Evolutionary conservation across 2,797 vertebrate genomes (phyloP), one percentile per base, ranked within the genome.

Genomic region (Arctocebus calabarensis): DNA sequence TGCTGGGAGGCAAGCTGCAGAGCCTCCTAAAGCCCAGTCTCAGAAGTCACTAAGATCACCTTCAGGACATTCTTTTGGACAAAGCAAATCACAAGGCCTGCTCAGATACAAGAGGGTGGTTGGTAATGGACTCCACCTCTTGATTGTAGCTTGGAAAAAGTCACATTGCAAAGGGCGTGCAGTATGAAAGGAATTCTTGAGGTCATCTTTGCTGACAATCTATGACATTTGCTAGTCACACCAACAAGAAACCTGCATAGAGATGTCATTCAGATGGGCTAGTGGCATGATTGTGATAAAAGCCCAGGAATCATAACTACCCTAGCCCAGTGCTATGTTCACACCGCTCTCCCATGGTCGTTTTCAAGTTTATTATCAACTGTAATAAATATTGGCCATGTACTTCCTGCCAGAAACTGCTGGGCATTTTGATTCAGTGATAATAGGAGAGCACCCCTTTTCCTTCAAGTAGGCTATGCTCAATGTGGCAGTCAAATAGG

Each of bases 361-460:
- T 40, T 86, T 93, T 73, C 77, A 90, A 87, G 20, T 93, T 94
- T 37, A 86, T 34, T 32, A 89, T 84, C 34, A 89, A 32, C 43
- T 57, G 40, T 71, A 94, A 7, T 70, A 75, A 73, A n/a, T 66
- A 77, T 1, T 94, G 45, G 22, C 23, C 43, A n/a, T 2, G 5
- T 19, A 23, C 27, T 45, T 1, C 34, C 37, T 57, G 25, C 8
- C 23, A 64, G 43, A 27, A 84, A 82, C 13, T 40, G 2, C 40
- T 86, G 34, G 17, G 4, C 3, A 85, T 75, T 95, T 94, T 74
- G 52, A 78, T 0, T 86, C 23, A 32, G 43, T 83, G 48, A 86
- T 45, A 48, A 45, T 52, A 40, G 82, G 32, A 77, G 64, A 83
- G 22, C 13, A 66, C 27, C 10, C 4, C 4, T 55, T 94, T 94